Conservation (phyloP, 2,797 vertebrate species). For the Coreius guichenoti region DNA sequence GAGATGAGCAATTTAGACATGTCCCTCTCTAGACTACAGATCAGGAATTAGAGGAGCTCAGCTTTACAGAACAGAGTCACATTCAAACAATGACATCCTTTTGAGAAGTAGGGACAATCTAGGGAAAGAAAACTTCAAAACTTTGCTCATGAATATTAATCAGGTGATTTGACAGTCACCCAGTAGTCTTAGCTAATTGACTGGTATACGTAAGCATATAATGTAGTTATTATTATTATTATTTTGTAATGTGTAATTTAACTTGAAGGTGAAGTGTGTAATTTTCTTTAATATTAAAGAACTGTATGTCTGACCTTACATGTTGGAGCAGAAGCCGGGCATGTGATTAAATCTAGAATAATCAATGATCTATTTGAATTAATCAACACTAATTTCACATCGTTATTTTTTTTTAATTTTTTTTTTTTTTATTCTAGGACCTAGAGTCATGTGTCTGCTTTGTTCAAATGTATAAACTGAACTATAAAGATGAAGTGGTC, state of each 20-base stretch:
- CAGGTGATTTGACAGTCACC: not conserved
- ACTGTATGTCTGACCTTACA: not conserved
- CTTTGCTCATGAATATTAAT: constrained; percentile 39
- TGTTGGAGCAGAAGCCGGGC: not conserved
- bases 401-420: fast-evolving
- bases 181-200: not conserved
- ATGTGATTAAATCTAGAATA: not conserved
- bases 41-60: constrained; percentile 8
- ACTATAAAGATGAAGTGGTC: not conserved
- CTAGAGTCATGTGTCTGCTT: not conserved
- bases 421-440: not conserved
- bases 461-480: not conserved
- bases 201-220: not conserved
- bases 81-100: constrained; percentile 18
- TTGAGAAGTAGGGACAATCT: constrained; percentile 10
- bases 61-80: not conserved
- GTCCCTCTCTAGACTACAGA: constrained; percentile 37
- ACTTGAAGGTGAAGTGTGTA: not conserved
- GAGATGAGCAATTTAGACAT: constrained; percentile 62
- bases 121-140: not conserved
- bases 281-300: not conserved
- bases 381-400: not conserved
- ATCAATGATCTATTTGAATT: not conserved
- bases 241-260: not conserved
- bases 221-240: not conserved